phyloP scores from a whole-genome alignment of 1,140 invertebrate genomes.

The Dufourea novaeangliae region DNA sequence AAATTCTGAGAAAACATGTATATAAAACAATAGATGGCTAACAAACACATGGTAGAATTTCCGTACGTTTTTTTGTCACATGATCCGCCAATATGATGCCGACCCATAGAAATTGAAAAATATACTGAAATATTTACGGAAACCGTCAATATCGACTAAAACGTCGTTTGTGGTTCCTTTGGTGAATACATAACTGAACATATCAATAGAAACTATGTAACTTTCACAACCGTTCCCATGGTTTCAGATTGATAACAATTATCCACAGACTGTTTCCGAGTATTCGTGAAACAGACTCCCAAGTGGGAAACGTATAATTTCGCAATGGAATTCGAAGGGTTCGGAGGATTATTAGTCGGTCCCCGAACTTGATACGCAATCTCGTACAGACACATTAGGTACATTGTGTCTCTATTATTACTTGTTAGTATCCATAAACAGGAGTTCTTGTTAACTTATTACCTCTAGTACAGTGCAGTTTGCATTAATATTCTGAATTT shows the following conservation, averaged over 20 bases:
- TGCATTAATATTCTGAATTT: no score
- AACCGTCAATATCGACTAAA: no score
- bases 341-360: constrained; percentile 22
- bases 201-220: not conserved
- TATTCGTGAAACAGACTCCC: constrained; percentile 23
- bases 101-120: no score
- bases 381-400: not conserved
- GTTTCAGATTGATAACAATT: constrained; percentile 9
- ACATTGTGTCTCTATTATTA: no score
- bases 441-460: constrained; percentile 11
- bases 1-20: no score
- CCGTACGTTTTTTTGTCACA: no score
- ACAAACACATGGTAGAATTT: no score
- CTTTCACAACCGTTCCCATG: constrained; percentile 7
- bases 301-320: constrained; percentile 34
- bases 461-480: not conserved
- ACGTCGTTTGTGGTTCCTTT: no score
- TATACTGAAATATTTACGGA: no score
- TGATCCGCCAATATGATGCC: no score
- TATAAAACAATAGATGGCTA: no score
- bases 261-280: constrained; percentile 3
- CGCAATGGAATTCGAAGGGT: constrained; percentile 27
- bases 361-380: constrained; percentile 3
- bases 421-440: constrained; percentile 12
- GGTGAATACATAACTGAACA: no score